Conservation (phyloP, 2,797 vertebrate species). For the Mormyrops attenuatus region DNA sequence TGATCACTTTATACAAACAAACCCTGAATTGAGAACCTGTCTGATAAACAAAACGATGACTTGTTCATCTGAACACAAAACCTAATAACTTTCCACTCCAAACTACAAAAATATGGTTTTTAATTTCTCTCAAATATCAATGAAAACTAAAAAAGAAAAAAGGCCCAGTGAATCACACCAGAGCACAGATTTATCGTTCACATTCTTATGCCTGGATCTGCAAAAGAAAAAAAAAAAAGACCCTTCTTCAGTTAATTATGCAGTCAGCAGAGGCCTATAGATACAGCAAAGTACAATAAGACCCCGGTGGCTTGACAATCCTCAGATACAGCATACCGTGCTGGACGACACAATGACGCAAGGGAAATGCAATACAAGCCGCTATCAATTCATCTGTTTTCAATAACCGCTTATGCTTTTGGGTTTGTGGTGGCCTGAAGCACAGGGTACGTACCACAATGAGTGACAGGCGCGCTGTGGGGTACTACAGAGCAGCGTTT, state of each 20-base stretch:
- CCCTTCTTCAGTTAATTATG: background rate
- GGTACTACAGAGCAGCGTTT: background rate
- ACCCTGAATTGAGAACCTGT: background rate
- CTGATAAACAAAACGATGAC: background rate
- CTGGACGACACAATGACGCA: background rate
- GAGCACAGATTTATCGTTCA: background rate
- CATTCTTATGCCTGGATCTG: background rate
- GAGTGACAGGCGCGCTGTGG: background rate
- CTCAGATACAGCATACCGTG: background rate
- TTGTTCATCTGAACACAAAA: background rate
- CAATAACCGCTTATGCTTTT: background rate
- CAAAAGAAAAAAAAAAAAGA: background rate
- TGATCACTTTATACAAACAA: background rate
- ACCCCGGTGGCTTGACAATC: background rate
- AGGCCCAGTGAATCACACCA: background rate
- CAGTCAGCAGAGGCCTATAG: background rate
- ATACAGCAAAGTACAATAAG: background rate
- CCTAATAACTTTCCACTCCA: background rate
- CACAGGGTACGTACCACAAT: background rate
- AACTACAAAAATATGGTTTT: background rate
- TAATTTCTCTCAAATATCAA: background rate
- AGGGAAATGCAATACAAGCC: background rate
- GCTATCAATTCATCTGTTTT: background rate
- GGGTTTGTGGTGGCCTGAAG: background rate
- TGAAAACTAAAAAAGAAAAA: background rate